Evolutionary conservation across 2,113 vertebrate genomes (phyloP).

Genomic region (Etheostoma spectabile): DNA sequence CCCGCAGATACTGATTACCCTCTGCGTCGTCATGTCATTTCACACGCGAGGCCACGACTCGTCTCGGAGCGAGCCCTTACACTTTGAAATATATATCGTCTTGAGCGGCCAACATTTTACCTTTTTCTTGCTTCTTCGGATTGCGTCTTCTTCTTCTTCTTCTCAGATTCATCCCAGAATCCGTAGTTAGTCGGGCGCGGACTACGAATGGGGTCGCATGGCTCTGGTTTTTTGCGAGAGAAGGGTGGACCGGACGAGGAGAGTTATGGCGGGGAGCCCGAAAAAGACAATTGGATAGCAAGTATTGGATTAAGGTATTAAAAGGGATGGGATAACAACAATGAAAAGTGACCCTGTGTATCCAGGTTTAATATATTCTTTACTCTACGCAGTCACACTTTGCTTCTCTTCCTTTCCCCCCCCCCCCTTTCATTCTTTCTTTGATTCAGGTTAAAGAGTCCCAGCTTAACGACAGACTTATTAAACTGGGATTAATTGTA

Average conservation of each 20-base stretch:
- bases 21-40: constrained; percentile 95
- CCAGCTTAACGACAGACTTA: constrained; percentile 96
- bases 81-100: constrained; percentile 71
- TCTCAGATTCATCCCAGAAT: constrained; percentile 50
- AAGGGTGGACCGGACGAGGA: constrained; percentile 86
- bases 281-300: constrained; percentile 99
- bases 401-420: constrained; percentile 72
- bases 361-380: constrained; percentile 93
- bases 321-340: constrained; percentile 97
- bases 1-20: constrained; percentile 92
- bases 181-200: too few species aligned
- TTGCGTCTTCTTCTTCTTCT: constrained; percentile 49
- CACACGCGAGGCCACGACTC: constrained; percentile 90
- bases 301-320: constrained; percentile 99
- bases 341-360: constrained; percentile 98
- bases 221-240: constrained; percentile 87
- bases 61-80: constrained; percentile 93
- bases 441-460: too few species aligned
- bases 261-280: constrained; percentile 93
- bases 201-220: constrained; percentile 80
- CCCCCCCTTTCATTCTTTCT: constrained; percentile 59
- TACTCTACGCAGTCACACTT: constrained; percentile 75
- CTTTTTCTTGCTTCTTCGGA: too few species aligned
- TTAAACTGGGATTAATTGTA: constrained; percentile 99
- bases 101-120: constrained; percentile 88